phyloP scores from a whole-genome alignment of 2,797 vertebrate genomes.

The Decapterus maruadsi region DNA sequence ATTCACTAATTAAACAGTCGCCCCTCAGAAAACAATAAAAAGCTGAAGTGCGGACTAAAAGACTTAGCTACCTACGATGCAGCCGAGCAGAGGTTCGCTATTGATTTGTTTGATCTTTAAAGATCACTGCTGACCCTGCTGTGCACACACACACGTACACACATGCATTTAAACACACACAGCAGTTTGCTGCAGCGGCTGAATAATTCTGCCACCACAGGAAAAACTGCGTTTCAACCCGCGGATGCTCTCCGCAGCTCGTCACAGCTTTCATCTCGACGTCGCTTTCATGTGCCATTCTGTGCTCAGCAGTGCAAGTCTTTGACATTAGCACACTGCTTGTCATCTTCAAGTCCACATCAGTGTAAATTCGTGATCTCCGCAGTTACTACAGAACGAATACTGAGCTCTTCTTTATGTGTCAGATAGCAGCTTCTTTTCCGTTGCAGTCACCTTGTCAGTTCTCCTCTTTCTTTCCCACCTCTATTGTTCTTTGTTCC shows the following conservation, averaged over 20 bases:
- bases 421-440: constrained; percentile 38
- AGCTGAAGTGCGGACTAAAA: constrained; percentile 2
- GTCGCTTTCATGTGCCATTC: constrained; percentile 69
- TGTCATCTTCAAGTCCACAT: constrained; percentile 60
- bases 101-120: constrained; percentile 71
- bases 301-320: constrained; percentile 48
- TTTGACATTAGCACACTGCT: constrained; percentile 59
- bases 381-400: constrained; percentile 44
- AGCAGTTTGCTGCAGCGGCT: constrained; percentile 65
- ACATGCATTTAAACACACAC: constrained; percentile 33
- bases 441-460: constrained; percentile 42
- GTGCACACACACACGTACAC: constrained; percentile 20
- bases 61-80: constrained; percentile 26
- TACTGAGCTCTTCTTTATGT: constrained; percentile 35
- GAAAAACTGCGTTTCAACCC: constrained; percentile 39
- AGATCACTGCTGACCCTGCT: constrained; percentile 59
- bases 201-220: constrained; percentile 69
- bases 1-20: constrained; percentile 44
- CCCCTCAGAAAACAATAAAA: constrained; percentile 33
- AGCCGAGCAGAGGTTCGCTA: constrained; percentile 35
- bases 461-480: background rate
- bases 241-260: constrained; percentile 27
- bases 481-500: constrained; percentile 18
- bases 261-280: constrained; percentile 69
- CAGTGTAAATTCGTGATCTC: constrained; percentile 47